These are phyloP conservation scores for Phyllotis vaccarum DNA, from an alignment of 2,797 vertebrate species.

Conservation along the genomic window DNA sequence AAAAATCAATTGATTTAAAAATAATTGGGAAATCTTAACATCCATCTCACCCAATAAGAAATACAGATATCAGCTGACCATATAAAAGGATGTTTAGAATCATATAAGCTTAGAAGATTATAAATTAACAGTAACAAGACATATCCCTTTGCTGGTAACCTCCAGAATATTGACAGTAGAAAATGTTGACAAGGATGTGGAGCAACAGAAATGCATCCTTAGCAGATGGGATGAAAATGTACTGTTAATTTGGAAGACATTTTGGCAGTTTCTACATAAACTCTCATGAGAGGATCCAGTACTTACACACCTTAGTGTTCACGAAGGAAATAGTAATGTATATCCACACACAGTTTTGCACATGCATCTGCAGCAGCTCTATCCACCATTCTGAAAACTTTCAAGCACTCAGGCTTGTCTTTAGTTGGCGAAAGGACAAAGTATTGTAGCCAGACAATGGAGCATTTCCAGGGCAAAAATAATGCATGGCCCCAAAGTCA, in stretches of 20 bases:
- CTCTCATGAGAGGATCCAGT: not conserved
- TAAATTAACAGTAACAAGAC: not conserved
- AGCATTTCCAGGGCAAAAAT: not conserved
- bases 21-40: not conserved
- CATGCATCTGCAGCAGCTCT: not conserved
- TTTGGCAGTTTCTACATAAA: not conserved
- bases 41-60: not conserved
- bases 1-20: not conserved
- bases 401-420: not conserved
- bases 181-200: not conserved
- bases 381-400: not conserved
- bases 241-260: not conserved
- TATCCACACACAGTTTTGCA: not conserved
- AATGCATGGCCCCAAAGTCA: not conserved
- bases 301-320: not conserved
- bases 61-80: not conserved
- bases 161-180: not conserved
- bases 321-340: not conserved
- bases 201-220: not conserved
- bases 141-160: not conserved
- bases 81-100: not conserved
- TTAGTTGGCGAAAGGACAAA: not conserved
- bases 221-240: not conserved
- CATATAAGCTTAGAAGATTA: not conserved
- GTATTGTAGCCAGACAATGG: not conserved